Base-by-base conservation (phyloP, 1,140 invertebrate species). In the Saccostrea cuccullata region DNA sequence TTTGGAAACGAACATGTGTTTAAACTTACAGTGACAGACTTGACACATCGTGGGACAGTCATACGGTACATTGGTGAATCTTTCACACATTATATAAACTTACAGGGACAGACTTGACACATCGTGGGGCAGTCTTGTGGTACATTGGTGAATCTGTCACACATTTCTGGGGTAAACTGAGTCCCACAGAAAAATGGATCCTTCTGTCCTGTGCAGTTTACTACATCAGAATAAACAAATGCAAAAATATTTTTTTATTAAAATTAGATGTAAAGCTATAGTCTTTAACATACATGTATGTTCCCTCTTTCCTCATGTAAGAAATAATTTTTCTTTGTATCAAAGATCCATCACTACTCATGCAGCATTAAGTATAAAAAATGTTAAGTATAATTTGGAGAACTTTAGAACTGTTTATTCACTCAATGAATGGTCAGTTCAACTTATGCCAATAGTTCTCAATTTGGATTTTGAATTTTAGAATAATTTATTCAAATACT, bases 21-120 rank as follows among this genome's bases (percentile, higher is more conserved):
- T 20, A 64, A n/a, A 73, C 67, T 73, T 73, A 73, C 67, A 73
- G 0, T 26, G 67, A 8, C 67, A 73, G 8, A 73, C 70, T 11
- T 77, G 9, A 30, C 70, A 77, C 70, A 77, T 77, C 26, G 70
- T 36, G 70, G 70, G 70, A 30, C 70, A 77, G 26, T 77, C 70
- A 12, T 12, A 4, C 0, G 70, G 70, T 12, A 77, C 70, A 77
- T 77, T 77, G 26, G 70, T 77, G 70, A 36, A 77, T 17, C 26
- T 77, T 11, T 30, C 70, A 77, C 70, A 77, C 70, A 77, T 77
- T 11, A n/a, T n/a, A n/a, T 20, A 64, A n/a, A 73, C 67, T 73
- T 73, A 73, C 67, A 73, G 0, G 67, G 67, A 8, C 67, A 73
- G 8, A 73, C 70, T 11, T 77, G 9, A 30, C 70, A 77, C 70